These are phyloP conservation scores for Alosa sapidissima DNA, from an alignment of 2,797 vertebrate genomes.

Conservation along the genomic window DNA sequence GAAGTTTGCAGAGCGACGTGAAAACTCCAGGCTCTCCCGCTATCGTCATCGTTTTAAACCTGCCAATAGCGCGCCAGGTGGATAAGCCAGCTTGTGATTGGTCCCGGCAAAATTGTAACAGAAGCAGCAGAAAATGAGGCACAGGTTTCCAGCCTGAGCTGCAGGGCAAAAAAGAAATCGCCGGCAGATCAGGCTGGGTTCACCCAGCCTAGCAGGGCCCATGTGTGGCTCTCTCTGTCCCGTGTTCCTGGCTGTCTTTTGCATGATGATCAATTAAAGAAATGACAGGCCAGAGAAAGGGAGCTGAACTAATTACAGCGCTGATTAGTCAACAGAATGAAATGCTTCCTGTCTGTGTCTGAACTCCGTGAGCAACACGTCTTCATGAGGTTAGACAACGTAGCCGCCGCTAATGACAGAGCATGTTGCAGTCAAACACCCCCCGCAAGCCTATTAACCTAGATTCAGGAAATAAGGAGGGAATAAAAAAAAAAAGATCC, in stretches of 20 bases:
- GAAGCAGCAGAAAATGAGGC: no score
- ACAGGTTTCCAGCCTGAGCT: no score
- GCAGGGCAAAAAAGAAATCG: no score
- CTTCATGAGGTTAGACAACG: constrained; percentile 33
- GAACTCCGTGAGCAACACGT: constrained; percentile 28
- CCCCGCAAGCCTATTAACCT: constrained; percentile 47
- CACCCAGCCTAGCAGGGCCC: background rate
- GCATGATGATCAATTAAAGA: constrained; percentile 27
- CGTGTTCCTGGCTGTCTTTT: background rate
- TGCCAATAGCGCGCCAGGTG: no score
- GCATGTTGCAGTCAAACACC: constrained; percentile 39
- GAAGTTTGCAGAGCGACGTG: no score
- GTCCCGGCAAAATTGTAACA: no score
- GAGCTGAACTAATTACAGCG: constrained; percentile 39
- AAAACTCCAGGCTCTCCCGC: no score
- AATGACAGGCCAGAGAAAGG: constrained; percentile 17
- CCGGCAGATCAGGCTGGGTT: no score
- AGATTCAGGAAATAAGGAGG: constrained; percentile 32
- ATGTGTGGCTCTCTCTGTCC: background rate
- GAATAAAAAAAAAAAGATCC: constrained; percentile 28
- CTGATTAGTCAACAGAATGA: constrained; percentile 36
- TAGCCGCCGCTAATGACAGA: constrained; percentile 41
- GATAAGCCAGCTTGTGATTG: no score
- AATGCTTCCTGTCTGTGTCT: constrained; percentile 27
- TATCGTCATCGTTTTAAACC: no score